phyloP scores from a whole-genome alignment of 2,888 invertebrate genomes.

The Tetheella fluctuosa region DNA sequence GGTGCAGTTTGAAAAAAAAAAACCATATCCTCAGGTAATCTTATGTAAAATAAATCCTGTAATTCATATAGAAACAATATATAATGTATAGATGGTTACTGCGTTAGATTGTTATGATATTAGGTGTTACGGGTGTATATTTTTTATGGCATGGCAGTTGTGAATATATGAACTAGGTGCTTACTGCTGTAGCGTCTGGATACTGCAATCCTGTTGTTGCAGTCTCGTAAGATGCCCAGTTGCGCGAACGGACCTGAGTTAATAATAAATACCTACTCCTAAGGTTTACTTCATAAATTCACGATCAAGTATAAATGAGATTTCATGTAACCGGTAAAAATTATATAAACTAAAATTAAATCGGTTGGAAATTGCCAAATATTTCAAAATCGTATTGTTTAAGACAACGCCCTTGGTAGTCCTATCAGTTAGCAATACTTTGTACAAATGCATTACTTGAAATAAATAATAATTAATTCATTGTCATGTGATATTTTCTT shows the following conservation, averaged over 20 bases:
- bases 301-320: not conserved
- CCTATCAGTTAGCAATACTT: conserved; percentile 46
- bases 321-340: conserved; percentile 5
- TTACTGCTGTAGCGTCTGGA: conserved; percentile 29
- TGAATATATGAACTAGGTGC: conserved; percentile 64
- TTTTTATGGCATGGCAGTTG: conserved; percentile 62
- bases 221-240: not conserved
- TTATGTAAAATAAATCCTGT: conserved; percentile 43
- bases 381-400: conserved; percentile 18
- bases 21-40: conserved; percentile 44
- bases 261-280: conserved; percentile 7
- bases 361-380: conserved; percentile 41
- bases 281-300: not conserved
- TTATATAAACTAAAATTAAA: conserved; percentile 9
- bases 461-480: conserved; percentile 32
- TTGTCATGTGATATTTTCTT: conserved; percentile 47
- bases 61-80: conserved; percentile 44
- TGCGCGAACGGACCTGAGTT: conserved; percentile 6
- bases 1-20: conserved; percentile 20
- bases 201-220: not conserved
- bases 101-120: conserved; percentile 70
- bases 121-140: conserved; percentile 69
- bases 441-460: conserved; percentile 44
- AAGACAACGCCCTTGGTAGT: conserved; percentile 24
- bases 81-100: conserved; percentile 58